These are phyloP conservation scores for Calidris pygmaea DNA, from an alignment of 2,113 vertebrate genomes.

Conservation along the genomic window DNA sequence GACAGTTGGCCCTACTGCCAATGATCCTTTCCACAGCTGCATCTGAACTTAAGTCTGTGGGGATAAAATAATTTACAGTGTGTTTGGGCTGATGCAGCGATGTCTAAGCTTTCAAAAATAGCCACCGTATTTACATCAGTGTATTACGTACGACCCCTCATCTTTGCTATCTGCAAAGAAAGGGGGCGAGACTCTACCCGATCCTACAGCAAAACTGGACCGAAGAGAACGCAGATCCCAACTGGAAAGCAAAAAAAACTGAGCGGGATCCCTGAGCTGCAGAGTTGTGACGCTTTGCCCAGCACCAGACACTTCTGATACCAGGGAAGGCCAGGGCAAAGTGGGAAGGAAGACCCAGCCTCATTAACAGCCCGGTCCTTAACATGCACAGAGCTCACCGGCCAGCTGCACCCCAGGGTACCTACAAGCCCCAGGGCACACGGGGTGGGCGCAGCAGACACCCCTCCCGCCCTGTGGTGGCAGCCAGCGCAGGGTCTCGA, in stretches of 20 bases:
- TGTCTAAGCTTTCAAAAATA: background rate
- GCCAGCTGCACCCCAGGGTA: rapidly evolving
- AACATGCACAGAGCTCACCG: rapidly evolving
- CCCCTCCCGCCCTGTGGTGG: background rate
- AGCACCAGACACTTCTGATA: background rate
- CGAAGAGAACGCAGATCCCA: background rate
- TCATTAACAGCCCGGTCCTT: rapidly evolving
- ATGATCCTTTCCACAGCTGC: background rate
- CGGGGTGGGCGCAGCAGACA: rapidly evolving
- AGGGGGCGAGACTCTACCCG: background rate
- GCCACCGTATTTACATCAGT: no score
- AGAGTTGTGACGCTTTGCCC: background rate
- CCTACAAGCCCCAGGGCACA: background rate
- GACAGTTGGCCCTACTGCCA: background rate
- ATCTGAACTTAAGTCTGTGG: background rate
- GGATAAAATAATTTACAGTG: background rate
- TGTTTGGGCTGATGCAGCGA: background rate
- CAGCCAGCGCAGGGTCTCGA: background rate
- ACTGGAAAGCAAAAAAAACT: background rate
- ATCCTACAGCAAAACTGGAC: background rate
- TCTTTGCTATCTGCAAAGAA: background rate
- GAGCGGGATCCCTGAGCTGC: background rate
- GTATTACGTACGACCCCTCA: background rate
- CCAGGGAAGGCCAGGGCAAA: background rate
- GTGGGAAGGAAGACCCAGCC: background rate